Percentiles rank a stretch among this genome's conserved stretches.
Evolutionary conservation across 2,113 vertebrate species (phyloP).

Genomic region (Paradisaea rubra): DNA sequence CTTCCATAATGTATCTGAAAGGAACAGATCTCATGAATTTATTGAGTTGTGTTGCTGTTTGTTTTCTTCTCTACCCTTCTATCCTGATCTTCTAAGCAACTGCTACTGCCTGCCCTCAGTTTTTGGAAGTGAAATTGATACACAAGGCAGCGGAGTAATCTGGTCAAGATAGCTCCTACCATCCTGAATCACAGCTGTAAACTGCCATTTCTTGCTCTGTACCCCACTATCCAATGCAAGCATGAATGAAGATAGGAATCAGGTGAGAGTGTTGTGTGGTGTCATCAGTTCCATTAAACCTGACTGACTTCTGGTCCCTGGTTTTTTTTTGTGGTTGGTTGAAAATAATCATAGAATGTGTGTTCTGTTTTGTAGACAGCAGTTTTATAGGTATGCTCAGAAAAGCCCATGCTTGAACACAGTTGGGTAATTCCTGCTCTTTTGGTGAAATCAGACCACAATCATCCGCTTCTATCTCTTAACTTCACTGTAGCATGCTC

Average conservation of each 20-base stretch:
- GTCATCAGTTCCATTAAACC: neutral
- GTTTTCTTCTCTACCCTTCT: neutral
- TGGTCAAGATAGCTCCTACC: neutral
- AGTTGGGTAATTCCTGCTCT: neutral
- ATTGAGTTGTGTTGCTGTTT: neutral
- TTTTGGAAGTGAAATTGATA: neutral
- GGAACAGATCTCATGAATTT: neutral
- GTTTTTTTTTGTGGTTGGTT: neutral
- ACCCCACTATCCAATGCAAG: neutral
- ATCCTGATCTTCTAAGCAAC: fast-evolving
- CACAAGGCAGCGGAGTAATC: neutral
- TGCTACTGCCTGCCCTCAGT: neutral
- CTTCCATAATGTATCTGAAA: neutral
- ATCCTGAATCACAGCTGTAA: neutral
- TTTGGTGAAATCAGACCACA: neutral
- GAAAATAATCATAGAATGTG: neutral
- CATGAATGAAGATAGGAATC: neutral
- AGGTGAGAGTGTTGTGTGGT: neutral
- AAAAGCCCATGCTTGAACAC: neutral
- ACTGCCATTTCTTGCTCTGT: neutral
- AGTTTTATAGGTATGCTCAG: neutral
- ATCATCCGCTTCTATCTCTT: neutral
- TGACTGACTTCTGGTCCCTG: neutral
- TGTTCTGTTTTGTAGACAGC: neutral
- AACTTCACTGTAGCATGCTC: neutral